phyloP scores from a whole-genome alignment of 2,888 invertebrate species.

The Amphimallon solstitiale region DNA sequence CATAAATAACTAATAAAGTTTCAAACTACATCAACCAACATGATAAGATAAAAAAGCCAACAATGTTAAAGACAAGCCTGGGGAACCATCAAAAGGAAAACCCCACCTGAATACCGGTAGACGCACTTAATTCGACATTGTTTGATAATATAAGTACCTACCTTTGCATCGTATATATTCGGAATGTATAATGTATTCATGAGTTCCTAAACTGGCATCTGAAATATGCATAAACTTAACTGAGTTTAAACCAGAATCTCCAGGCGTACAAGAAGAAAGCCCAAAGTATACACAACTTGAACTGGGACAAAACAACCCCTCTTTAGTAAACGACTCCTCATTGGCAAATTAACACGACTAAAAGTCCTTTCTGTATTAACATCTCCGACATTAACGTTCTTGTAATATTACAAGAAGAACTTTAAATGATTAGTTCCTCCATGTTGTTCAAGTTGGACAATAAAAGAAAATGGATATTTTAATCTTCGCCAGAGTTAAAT shows the following conservation, averaged over 20 bases:
- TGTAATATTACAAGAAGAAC: too few species aligned
- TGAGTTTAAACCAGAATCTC: constrained; percentile 16
- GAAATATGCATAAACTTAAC: constrained; percentile 19
- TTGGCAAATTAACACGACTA: too few species aligned
- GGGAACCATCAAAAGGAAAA: not conserved
- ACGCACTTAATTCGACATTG: not conserved
- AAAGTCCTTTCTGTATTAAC: too few species aligned
- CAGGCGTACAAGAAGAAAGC: not conserved
- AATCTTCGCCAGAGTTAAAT: too few species aligned
- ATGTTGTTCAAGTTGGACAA: too few species aligned
- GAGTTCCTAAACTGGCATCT: constrained; percentile 19
- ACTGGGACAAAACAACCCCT: too few species aligned
- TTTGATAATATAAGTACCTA: not conserved
- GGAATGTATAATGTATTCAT: constrained; percentile 22
- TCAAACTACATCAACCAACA: not conserved
- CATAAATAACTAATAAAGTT: not conserved
- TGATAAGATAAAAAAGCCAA: not conserved
- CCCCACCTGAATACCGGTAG: not conserved
- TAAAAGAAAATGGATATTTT: too few species aligned
- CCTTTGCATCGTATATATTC: constrained; percentile 7
- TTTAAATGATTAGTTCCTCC: too few species aligned
- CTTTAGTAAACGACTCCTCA: too few species aligned
- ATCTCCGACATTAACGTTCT: too few species aligned
- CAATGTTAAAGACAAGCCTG: not conserved
- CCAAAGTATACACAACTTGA: too few species aligned